Conservation (phyloP, 2,797 vertebrate species). For the Atherinosoma microstoma region DNA sequence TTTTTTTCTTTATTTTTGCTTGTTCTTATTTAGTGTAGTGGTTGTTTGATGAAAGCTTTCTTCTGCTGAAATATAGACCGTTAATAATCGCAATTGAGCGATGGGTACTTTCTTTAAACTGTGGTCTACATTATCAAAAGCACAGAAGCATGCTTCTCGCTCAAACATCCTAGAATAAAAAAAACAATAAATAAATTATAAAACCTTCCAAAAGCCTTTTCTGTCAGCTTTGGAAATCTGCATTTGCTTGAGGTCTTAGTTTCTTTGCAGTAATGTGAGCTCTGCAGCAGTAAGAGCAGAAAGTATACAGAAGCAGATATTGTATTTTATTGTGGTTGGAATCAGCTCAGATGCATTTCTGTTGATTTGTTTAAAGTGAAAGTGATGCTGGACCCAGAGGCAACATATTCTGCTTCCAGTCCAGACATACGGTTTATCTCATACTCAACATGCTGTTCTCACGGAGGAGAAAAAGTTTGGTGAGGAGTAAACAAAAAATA, state of each 20-base stretch:
- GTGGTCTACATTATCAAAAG: conserved; percentile 13
- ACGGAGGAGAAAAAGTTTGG: conserved; percentile 30
- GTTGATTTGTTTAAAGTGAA: conserved; percentile 31
- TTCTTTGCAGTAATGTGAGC: conserved; percentile 37
- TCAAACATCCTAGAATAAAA: conserved; percentile 14
- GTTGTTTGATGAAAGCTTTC: conserved; percentile 24
- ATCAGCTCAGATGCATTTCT: conserved; percentile 24
- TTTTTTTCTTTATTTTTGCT: conserved; percentile 1
- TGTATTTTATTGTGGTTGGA: conserved; percentile 26
- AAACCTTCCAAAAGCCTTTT: conserved; percentile 20
- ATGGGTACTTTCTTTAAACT: conserved; percentile 23
- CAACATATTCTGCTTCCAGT: conserved; percentile 22
- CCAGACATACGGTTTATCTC: conserved; percentile 27
- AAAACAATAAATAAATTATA: background rate
- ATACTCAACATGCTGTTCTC: conserved; percentile 19
- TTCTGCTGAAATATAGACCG: background rate
- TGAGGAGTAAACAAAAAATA: conserved; percentile 10
- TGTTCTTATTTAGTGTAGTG: background rate
- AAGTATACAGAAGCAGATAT: conserved; percentile 18
- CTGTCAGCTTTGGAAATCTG: conserved; percentile 26
- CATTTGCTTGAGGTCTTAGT: conserved; percentile 40
- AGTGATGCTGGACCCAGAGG: conserved; percentile 21
- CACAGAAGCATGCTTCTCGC: conserved; percentile 2
- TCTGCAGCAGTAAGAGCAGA: background rate
- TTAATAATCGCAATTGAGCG: conserved; percentile 9